Evolutionary conservation across 2,797 vertebrate species (phyloP).

Genomic region (Emydoidea blandingii): DNA sequence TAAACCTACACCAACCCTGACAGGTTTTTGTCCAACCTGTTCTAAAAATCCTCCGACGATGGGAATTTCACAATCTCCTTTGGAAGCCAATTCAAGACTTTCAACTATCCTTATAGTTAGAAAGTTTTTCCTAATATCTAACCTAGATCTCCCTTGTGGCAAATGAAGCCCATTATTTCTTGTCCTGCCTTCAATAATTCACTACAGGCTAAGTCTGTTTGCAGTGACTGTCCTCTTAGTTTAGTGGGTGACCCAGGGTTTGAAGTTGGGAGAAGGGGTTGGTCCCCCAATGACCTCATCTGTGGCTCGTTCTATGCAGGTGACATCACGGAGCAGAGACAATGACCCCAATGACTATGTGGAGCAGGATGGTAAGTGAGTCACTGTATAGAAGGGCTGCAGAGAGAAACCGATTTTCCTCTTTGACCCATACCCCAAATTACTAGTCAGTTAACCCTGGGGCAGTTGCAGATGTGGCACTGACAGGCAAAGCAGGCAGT

Average conservation of each 20-base stretch:
- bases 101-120: background rate
- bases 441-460: rapidly evolving
- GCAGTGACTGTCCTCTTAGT: background rate
- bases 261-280: background rate
- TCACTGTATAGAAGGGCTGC: background rate
- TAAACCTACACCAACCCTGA: background rate
- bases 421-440: background rate
- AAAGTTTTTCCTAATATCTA: background rate
- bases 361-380: conserved; percentile 92
- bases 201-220: background rate
- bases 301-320: conserved; percentile 80
- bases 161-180: background rate
- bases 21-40: background rate
- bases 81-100: background rate
- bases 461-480: background rate
- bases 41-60: background rate
- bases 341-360: conserved; percentile 98
- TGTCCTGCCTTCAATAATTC: background rate
- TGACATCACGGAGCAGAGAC: conserved; percentile 96
- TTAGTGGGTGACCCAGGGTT: background rate
- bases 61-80: background rate
- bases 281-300: rapidly evolving
- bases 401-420: background rate
- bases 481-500: background rate
- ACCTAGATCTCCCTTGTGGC: background rate